Evolutionary conservation across 2,797 vertebrate genomes (phyloP), one percentile per base, ranked within the genome.

Genomic region (Hybognathus amarus): DNA sequence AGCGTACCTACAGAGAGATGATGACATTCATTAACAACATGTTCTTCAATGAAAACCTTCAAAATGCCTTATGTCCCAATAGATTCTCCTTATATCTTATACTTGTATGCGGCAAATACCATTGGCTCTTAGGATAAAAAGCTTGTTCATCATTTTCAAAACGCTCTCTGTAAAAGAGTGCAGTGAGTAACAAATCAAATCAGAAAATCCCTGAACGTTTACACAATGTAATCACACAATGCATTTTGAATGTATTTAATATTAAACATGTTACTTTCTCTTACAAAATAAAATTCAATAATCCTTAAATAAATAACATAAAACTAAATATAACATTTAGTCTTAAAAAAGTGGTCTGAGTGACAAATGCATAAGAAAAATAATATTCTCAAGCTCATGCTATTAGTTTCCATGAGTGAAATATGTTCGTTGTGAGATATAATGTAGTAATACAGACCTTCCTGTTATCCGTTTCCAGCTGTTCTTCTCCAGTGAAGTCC

Each of bases 401-500:
- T n/a, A 33, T 38, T 4, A 12, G 9, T 74, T 52, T 6, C 5
- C 27, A 22, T 54, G 33, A 38, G 20, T 33, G 10, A 52, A 13
- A 52, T 9, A 40, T 13, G 56, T 2, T 45, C 20, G 12, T 80
- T 33, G 38, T 36, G 33, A 67, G 13, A 78, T 80, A 67, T 6
- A 47, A 47, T 47, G 45, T 17, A 22, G 12, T 74, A 17, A 27
- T 5, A 45, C 64, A n/a, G 68, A 89, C 96, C 95, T 95, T n/a
- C 92, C 94, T 95, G 0, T 91, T 91, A 42, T 93, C 96, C 1
- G 93, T 90, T 85, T 96, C 91, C 81, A 92, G 92, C 52, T 92
- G 89, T 78, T 95, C 95, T 30, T 96, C 96, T 64, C 95, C 94
- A 56, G 94, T 96, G 88, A 95, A 96, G 89, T 95, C 91, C 89